phyloP scores from a whole-genome alignment of 2,797 vertebrate species.

The Periparus ater region DNA sequence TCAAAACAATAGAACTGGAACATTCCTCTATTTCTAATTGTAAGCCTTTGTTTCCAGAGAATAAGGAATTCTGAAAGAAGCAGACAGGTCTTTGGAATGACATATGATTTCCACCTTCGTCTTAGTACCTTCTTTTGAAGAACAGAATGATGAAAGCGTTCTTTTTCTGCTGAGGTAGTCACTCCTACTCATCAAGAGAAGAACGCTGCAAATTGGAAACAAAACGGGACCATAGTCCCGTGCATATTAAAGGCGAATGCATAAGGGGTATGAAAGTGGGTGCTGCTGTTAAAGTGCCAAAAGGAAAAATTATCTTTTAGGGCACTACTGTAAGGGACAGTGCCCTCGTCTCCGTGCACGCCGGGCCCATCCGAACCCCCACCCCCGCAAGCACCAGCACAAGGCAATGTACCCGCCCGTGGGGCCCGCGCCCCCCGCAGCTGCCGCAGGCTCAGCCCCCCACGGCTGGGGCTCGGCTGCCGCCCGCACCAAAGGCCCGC shows the following conservation, averaged over 20 bases:
- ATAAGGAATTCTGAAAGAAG: not conserved
- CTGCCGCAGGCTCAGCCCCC: not conserved
- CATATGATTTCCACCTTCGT: not conserved
- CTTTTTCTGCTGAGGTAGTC: not conserved
- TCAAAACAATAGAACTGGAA: not conserved
- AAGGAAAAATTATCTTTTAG: not conserved
- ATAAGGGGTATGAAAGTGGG: not conserved
- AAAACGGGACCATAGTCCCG: not conserved
- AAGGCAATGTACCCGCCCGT: accelerated
- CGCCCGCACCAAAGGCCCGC: not conserved
- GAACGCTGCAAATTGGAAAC: constrained; percentile 12
- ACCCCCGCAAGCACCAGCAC: not conserved
- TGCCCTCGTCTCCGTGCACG: accelerated
- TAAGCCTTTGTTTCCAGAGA: not conserved
- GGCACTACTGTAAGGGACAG: not conserved
- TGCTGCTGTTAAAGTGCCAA: not conserved
- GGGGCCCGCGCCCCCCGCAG: accelerated
- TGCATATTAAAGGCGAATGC: not conserved
- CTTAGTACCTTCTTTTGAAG: not conserved
- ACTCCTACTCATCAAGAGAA: not conserved
- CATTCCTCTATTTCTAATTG: not conserved
- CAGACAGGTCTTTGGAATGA: not conserved
- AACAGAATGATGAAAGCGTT: not conserved
- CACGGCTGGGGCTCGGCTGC: not conserved
- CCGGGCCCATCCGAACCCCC: not conserved